Conservation (phyloP, 2,888 invertebrate genomes). For the Tetropium fuscum region DNA sequence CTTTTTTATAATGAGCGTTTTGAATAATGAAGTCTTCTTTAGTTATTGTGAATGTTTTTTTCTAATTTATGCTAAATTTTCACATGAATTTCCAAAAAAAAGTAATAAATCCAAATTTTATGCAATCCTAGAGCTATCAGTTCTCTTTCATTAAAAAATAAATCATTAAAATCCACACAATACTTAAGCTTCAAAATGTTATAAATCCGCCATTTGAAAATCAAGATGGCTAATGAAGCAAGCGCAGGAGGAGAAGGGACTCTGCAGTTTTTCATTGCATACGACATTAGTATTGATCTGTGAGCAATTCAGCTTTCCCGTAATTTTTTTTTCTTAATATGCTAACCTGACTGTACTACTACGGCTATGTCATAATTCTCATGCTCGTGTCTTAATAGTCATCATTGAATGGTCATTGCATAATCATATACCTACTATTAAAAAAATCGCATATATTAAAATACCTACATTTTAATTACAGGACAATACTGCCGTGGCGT, state of each 20-base stretch:
- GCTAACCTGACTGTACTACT: neutral
- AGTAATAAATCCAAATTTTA: neutral
- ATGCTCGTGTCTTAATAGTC: no score
- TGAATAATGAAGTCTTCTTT: neutral
- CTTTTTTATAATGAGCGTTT: constrained; percentile 2
- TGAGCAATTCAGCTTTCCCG: no score
- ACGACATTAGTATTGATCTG: constrained; percentile 1
- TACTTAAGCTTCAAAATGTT: constrained; percentile 1
- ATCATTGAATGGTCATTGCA: no score
- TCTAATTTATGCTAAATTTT: constrained; percentile 1
- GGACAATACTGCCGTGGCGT: no score
- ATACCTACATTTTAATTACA: no score
- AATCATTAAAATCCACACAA: constrained; percentile 2
- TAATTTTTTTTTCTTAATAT: neutral
- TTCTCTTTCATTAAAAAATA: constrained; percentile 1
- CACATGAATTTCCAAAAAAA: neutral
- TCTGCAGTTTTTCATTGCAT: neutral
- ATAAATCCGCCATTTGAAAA: neutral
- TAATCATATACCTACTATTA: no score
- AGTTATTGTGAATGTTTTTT: neutral
- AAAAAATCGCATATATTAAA: no score
- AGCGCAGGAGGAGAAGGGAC: neutral
- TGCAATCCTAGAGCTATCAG: neutral
- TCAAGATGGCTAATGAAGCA: neutral
- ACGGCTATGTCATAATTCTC: no score